Base-by-base conservation (phyloP, 2,888 invertebrate genomes). In the Heteromurus nitidus region DNA sequence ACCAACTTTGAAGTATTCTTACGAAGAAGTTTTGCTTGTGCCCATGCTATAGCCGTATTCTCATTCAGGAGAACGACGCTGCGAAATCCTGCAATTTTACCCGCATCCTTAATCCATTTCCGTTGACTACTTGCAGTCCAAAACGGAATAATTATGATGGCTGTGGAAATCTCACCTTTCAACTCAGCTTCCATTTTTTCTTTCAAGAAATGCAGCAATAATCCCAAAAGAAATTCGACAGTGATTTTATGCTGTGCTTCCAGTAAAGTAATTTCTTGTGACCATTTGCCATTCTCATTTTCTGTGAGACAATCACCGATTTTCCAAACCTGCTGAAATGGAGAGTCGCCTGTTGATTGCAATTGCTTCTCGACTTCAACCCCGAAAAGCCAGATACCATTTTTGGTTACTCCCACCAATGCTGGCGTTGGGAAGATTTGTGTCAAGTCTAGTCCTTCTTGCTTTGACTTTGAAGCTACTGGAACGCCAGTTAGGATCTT, bases 61-160 rank as follows among this genome's bases (percentile, higher is more conserved):
- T 65, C 65, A n/a, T 65, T 65, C 1, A 65, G 11, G 2, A 65
- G 20, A 5, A 9, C 3, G 16, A 3, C 20, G 1, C 44, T 18
- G 7, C 3, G 9, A 5, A 65, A 44, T 7, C 65, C 65, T 16
- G 65, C 65, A 7, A 65, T 24, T 26, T 3, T 65, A 3, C 20
- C 65, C 1, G 42, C 42, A 22, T 65, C 44, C 13, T 24, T 22
- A 1, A 65, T 24, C n/a, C 44, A 44, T 11, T 24, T 24, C 7
- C 65, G 65, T n/a, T 65, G 65, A 44, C 16, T 65, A 18, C 42
- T 44, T 16, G 42, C 11, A 7, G 44, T n/a, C 65, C 65, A 65
- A 42, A 65, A 65, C 18, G 65, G 65, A 24, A 65, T 24, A 11
- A 44, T 22, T 13, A 65, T 42, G 42, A 42, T 1, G 22, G 65